These are phyloP conservation scores for Pampusana beccarii DNA, from an alignment of 2,113 vertebrate species.

Conservation along the genomic window DNA sequence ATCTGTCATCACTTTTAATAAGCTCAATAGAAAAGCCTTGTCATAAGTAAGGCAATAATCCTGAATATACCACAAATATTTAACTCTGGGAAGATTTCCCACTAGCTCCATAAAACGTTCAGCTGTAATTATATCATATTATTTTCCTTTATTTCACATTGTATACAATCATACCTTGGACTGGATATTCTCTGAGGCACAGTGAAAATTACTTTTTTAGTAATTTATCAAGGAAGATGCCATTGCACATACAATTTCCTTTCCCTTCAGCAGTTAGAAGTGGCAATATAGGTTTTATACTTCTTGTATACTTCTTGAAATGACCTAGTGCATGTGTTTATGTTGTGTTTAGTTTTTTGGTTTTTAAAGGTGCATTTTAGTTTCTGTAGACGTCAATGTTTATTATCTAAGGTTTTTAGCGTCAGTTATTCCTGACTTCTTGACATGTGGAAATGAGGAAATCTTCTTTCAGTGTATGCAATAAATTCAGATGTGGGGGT, in stretches of 20 bases:
- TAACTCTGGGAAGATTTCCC: background rate
- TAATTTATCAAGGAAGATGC: background rate
- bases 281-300: background rate
- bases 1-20: background rate
- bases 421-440: background rate
- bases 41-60: background rate
- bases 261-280: background rate
- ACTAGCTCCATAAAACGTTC: background rate
- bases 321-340: background rate
- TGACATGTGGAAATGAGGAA: background rate
- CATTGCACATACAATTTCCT: background rate
- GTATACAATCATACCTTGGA: background rate
- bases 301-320: background rate
- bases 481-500: background rate
- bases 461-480: background rate
- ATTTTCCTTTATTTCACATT: background rate
- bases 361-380: background rate
- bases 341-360: background rate
- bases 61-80: background rate
- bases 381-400: background rate
- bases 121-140: background rate
- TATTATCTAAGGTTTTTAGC: background rate
- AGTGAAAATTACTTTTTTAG: background rate
- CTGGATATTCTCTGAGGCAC: background rate
- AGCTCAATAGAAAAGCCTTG: background rate